These are phyloP conservation scores for Hippocampus comes DNA, from an alignment of 2,113 vertebrate genomes.

Conservation along the genomic window DNA sequence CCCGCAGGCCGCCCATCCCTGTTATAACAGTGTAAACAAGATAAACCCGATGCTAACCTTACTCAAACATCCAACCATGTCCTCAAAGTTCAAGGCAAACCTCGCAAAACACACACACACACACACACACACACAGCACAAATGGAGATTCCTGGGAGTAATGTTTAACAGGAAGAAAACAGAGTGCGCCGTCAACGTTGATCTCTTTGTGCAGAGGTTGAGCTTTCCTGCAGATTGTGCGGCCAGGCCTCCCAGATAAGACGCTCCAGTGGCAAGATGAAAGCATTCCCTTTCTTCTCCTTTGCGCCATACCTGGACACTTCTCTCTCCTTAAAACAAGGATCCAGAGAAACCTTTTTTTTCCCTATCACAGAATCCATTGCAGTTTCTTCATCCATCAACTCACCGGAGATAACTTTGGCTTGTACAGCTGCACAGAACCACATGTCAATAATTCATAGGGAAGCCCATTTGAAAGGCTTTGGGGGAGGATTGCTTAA, in stretches of 20 bases:
- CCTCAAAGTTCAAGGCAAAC: neutral
- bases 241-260: conserved; percentile 59
- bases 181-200: conserved; percentile 52
- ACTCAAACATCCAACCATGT: neutral
- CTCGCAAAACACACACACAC: neutral
- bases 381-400: conserved; percentile 14
- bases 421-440: conserved; percentile 38
- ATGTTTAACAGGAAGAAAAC: conserved; percentile 63
- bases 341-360: neutral
- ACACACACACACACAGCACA: conserved; percentile 4
- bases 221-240: conserved; percentile 61
- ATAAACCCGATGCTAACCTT: neutral
- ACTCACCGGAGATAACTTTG: conserved; percentile 26
- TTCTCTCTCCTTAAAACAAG: neutral
- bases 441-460: conserved; percentile 17
- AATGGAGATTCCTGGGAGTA: conserved; percentile 63
- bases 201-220: conserved; percentile 51
- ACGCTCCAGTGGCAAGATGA: conserved; percentile 55
- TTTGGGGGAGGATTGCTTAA: conserved; percentile 1
- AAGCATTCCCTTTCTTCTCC: conserved; percentile 50
- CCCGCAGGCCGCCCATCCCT: no score
- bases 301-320: neutral
- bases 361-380: neutral
- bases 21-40: neutral
- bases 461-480: conserved; percentile 1